A percentile compares a stretch with the other conserved stretches of the same genome.
These are phyloP conservation scores for Perithous albicinctus DNA, from an alignment of 2,888 invertebrate genomes.

Conservation along the genomic window DNA sequence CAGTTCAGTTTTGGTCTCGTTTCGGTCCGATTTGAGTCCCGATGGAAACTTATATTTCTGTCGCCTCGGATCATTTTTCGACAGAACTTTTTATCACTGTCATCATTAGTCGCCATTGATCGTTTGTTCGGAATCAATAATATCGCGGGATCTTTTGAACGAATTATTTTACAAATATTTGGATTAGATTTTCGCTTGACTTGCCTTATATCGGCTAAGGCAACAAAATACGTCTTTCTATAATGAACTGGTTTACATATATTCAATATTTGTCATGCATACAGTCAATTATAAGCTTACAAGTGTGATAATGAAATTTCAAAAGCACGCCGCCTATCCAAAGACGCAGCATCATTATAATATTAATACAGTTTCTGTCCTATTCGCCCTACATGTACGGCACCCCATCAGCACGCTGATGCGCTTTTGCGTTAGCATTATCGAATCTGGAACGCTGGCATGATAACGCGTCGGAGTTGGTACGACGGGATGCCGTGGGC, in stretches of 20 bases:
- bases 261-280: not conserved
- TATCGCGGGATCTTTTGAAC: too few relatives aligned
- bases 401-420: not conserved
- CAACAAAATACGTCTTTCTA: too few relatives aligned
- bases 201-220: too few relatives aligned
- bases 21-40: too few relatives aligned
- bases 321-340: not conserved
- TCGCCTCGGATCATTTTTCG: too few relatives aligned
- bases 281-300: not conserved
- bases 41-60: too few relatives aligned
- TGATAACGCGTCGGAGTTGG: slow-evolving; percentile 37
- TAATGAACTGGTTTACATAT: not conserved
- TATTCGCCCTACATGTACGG: not conserved
- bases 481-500: slow-evolving; percentile 16
- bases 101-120: too few relatives aligned
- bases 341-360: slow-evolving; percentile 6
- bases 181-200: too few relatives aligned
- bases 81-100: too few relatives aligned
- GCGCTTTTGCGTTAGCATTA: slow-evolving; percentile 53
- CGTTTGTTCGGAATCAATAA: too few relatives aligned
- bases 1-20: too few relatives aligned
- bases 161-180: too few relatives aligned
- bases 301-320: not conserved
- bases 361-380: not conserved
- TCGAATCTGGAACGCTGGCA: slow-evolving; percentile 49